Percentiles rank a stretch among this genome's conserved stretches.
phyloP scores from a whole-genome alignment of 2,797 vertebrate species.

The Hafferia zeledoni region DNA sequence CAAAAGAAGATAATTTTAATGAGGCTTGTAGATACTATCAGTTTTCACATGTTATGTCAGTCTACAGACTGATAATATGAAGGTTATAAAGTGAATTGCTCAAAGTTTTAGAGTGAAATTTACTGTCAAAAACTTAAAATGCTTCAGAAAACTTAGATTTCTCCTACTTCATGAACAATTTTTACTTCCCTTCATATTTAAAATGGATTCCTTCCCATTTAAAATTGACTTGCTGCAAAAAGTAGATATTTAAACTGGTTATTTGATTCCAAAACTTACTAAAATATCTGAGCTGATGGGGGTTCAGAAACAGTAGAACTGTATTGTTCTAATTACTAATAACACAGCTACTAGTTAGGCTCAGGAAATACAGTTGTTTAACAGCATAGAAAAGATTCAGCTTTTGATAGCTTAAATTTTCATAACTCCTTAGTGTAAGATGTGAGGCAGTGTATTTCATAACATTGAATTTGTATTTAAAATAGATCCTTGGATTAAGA shows the following conservation, averaged over 20 bases:
- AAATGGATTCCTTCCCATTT: background rate
- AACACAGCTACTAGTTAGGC: background rate
- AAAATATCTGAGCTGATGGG: background rate
- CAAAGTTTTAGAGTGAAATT: background rate
- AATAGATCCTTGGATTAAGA: background rate
- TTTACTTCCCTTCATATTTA: background rate
- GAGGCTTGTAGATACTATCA: background rate
- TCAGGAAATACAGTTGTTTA: background rate
- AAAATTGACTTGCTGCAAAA: background rate
- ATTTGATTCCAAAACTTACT: background rate
- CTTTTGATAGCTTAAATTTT: background rate
- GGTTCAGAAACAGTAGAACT: background rate
- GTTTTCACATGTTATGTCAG: background rate
- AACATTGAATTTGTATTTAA: background rate
- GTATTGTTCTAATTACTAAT: background rate
- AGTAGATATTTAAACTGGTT: background rate
- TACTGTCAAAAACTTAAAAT: background rate
- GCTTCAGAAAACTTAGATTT: background rate
- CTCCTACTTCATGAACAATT: background rate
- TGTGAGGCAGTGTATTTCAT: background rate
- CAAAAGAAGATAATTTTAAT: background rate
- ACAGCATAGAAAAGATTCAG: background rate
- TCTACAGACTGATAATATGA: background rate
- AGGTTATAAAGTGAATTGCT: background rate
- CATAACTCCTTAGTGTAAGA: background rate